These are phyloP conservation scores for Ailuropoda melanoleuca DNA, from an alignment of 2,113 vertebrate genomes.

Conservation along the genomic window DNA sequence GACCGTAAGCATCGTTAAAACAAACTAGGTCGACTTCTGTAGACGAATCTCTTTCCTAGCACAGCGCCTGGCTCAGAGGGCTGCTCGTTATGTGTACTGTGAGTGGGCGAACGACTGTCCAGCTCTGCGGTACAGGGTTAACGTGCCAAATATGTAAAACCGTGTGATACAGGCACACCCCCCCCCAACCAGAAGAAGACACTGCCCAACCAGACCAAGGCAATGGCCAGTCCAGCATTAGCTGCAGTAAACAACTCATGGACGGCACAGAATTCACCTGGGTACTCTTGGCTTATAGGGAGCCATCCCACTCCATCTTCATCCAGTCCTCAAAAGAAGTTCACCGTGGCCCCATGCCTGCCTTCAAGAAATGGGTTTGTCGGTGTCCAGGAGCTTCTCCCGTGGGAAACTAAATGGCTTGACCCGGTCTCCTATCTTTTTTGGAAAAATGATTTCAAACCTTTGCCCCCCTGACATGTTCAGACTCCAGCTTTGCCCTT, in stretches of 20 bases:
- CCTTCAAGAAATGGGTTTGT: not conserved
- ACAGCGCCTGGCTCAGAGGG: not conserved
- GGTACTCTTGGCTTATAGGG: fast-evolving
- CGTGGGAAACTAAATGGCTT: not conserved
- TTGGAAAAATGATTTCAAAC: not conserved
- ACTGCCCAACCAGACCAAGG: not conserved
- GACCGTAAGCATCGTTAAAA: not conserved
- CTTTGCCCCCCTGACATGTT: not conserved
- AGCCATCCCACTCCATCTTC: not conserved
- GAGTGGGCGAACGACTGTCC: not conserved
- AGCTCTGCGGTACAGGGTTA: not conserved
- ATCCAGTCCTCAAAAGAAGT: not conserved
- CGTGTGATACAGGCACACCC: too few species aligned
- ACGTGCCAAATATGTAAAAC: not conserved
- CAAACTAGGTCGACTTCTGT: not conserved
- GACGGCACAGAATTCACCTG: not conserved
- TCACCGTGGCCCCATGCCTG: not conserved
- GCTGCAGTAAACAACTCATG: fast-evolving
- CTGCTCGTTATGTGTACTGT: not conserved
- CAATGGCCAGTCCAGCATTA: not conserved
- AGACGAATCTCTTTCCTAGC: not conserved
- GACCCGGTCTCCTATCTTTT: not conserved
- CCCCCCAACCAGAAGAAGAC: not conserved
- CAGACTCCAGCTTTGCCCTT: not conserved
- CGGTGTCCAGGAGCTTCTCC: not conserved